Conservation (phyloP, 2,797 vertebrate species). For the Garrulus glandarius region DNA sequence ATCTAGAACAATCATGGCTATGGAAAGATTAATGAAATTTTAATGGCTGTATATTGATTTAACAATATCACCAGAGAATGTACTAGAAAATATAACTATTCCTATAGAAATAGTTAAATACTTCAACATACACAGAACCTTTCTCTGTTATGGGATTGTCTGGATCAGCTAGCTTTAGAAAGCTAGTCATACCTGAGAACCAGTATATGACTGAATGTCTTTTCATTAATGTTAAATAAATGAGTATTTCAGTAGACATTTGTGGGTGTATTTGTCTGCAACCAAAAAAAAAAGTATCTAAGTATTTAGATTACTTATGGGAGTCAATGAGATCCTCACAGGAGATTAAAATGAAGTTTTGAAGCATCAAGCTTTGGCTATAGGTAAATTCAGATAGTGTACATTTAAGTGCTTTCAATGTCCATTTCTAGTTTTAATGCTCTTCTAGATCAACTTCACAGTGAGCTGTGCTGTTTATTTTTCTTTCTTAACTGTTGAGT, state of each 20-base stretch:
- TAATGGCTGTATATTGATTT: neutral
- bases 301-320: neutral
- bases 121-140: neutral
- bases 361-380: neutral
- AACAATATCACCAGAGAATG: neutral
- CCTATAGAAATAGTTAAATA: neutral
- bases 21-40: neutral
- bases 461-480: neutral
- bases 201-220: neutral
- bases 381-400: neutral
- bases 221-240: neutral
- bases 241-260: neutral
- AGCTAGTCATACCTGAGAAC: neutral
- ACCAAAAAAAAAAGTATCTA: too few relatives aligned
- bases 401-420: neutral
- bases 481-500: neutral
- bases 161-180: neutral
- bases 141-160: neutral
- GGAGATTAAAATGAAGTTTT: neutral
- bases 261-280: neutral
- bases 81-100: neutral
- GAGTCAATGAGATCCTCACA: neutral
- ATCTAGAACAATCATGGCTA: neutral
- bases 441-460: neutral
- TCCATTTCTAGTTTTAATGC: neutral